phyloP scores from a whole-genome alignment of 2,113 vertebrate species.

The Heloderma charlesbogerti region DNA sequence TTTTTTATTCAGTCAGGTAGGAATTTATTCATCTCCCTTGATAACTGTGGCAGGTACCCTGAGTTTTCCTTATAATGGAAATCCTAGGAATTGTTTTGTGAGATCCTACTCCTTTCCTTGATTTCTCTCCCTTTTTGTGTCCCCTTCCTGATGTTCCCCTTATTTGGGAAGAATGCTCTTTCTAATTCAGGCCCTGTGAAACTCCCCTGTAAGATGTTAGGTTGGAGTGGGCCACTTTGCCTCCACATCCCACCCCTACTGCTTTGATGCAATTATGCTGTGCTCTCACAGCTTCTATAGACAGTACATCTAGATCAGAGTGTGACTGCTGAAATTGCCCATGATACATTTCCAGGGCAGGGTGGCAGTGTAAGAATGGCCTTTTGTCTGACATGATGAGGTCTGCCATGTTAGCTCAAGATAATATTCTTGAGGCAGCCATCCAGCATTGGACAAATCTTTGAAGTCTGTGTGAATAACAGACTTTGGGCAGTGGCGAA shows the following conservation, averaged over 20 bases:
- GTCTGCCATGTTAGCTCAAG: background rate
- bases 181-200: conserved; percentile 4
- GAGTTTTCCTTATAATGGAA: background rate
- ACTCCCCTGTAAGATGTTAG: background rate
- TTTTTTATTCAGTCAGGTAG: background rate
- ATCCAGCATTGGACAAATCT: no score
- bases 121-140: background rate
- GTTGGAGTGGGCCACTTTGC: background rate
- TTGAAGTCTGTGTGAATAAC: background rate
- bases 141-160: background rate
- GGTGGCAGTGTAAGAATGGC: background rate
- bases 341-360: background rate
- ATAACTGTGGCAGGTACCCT: background rate
- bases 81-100: background rate
- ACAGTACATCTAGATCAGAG: background rate
- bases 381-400: background rate
- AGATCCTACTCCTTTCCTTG: background rate
- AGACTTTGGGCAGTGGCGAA: conserved; percentile 22
- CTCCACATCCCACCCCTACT: background rate
- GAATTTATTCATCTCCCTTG: background rate
- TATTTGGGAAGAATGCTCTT: background rate
- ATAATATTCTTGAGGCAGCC: background rate
- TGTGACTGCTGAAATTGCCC: background rate
- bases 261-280: background rate
- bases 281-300: background rate